A percentile compares a stretch with the other conserved stretches of the same genome.
phyloP scores from a whole-genome alignment of 1,140 invertebrate genomes.

The Drosophila truncata region DNA sequence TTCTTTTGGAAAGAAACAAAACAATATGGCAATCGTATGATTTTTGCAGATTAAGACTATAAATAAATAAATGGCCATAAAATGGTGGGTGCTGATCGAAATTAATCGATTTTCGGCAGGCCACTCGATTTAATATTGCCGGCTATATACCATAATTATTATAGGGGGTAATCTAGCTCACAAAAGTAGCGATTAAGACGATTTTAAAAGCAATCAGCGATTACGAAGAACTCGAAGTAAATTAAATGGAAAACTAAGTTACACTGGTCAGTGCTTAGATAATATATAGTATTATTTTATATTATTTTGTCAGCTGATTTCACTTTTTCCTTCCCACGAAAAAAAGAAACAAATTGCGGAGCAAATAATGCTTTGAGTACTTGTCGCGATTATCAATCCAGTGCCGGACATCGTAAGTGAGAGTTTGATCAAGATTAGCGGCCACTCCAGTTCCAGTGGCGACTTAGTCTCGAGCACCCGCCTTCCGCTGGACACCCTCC shows the following conservation, averaged over 20 bases:
- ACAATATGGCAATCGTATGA: slow-evolving; percentile 1
- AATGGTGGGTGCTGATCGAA: slow-evolving; percentile 8
- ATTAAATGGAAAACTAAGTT: neutral
- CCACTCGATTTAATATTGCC: slow-evolving; percentile 15
- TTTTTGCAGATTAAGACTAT: slow-evolving; percentile 5
- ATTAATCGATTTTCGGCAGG: slow-evolving; percentile 12
- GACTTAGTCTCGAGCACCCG: slow-evolving; percentile 32
- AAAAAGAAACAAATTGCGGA: neutral
- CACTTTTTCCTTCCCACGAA: slow-evolving; percentile 19
- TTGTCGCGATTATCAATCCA: slow-evolving; percentile 35
- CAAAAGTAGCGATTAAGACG: neutral
- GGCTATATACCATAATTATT: slow-evolving; percentile 9
- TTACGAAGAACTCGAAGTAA: neutral
- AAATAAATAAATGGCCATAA: slow-evolving; percentile 9
- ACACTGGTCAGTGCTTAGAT: neutral
- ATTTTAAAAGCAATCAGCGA: neutral
- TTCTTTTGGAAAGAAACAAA: neutral
- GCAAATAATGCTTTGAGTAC: slow-evolving; percentile 2
- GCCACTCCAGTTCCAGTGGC: slow-evolving; percentile 48
- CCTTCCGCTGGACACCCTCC: neutral
- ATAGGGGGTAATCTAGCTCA: slow-evolving; percentile 1
- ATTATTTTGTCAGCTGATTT: slow-evolving; percentile 3
- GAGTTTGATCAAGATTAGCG: slow-evolving; percentile 58
- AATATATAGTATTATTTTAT: too few relatives aligned
- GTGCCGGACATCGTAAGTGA: slow-evolving; percentile 59